Conservation (phyloP, 2,113 vertebrate species). For the Willisornis vidua region DNA sequence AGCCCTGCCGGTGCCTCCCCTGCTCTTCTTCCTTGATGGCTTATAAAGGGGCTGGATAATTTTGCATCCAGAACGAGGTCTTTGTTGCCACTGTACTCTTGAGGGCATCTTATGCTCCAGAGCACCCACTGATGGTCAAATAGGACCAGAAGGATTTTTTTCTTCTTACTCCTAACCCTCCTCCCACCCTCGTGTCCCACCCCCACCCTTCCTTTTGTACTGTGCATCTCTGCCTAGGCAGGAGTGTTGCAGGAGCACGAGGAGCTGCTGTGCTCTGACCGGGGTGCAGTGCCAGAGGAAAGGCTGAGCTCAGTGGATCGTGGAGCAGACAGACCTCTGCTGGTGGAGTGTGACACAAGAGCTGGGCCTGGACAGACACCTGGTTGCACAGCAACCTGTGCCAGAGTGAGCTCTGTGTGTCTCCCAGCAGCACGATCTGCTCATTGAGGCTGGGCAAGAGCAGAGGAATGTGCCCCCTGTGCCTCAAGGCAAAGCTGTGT, state of each 20-base stretch:
- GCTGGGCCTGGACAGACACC: neutral
- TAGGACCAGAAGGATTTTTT: neutral
- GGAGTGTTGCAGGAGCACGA: accelerated
- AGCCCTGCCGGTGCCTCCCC: neutral
- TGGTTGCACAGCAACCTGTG: accelerated
- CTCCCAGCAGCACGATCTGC: neutral
- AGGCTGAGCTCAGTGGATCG: neutral
- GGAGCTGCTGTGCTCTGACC: neutral
- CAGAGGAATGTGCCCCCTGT: neutral
- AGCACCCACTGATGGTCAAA: neutral
- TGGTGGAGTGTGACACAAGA: accelerated
- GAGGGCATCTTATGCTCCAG: neutral
- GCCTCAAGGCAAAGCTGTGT: neutral
- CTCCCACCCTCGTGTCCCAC: neutral
- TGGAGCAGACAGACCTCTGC: neutral
- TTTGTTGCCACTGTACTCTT: neutral
- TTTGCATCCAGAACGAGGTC: neutral
- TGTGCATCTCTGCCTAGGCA: neutral
- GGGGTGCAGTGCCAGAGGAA: neutral
- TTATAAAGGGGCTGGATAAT: neutral
- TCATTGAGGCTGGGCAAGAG: neutral
- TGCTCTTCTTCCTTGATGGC: neutral
- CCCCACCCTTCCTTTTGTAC: neutral
- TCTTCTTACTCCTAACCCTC: neutral
- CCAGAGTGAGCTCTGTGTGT: accelerated